Percentiles rank a stretch among this genome's conserved stretches.
Conservation (phyloP, 2,888 invertebrate genomes). For the Cosmia pyralina region DNA sequence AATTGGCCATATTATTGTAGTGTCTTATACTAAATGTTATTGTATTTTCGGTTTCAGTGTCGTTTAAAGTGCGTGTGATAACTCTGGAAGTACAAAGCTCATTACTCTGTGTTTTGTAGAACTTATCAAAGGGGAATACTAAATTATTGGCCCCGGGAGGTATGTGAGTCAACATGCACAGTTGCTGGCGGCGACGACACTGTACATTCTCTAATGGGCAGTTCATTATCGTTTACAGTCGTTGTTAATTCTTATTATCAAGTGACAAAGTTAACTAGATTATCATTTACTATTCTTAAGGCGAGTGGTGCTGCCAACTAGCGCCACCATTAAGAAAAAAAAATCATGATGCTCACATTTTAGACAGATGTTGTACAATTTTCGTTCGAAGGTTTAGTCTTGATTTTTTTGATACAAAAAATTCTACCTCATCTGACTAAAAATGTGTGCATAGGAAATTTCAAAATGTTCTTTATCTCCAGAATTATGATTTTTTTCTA, state of each 20-base stretch:
- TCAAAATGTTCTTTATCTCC: too few species aligned
- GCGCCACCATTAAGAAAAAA: too few species aligned
- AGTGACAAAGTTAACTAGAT: slow-evolving; percentile 43
- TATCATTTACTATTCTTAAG: slow-evolving; percentile 8
- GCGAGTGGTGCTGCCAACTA: too few species aligned
- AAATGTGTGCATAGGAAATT: too few species aligned
- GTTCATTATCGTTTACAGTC: slow-evolving; percentile 42
- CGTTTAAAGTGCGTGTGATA: slow-evolving; percentile 32
- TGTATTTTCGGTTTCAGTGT: slow-evolving; percentile 20
- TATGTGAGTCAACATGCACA: slow-evolving; percentile 40
- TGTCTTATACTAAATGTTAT: slow-evolving; percentile 32
- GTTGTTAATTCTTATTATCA: slow-evolving; percentile 41
- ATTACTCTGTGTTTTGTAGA: slow-evolving; percentile 22
- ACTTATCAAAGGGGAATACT: slow-evolving; percentile 78
- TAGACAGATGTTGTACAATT: too few species aligned
- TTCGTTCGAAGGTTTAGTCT: too few species aligned
- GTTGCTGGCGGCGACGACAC: slow-evolving; percentile 27
- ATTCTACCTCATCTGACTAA: too few species aligned
- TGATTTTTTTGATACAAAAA: too few species aligned
- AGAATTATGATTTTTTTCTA: too few species aligned
- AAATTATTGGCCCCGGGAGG: slow-evolving; percentile 80
- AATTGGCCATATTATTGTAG: slow-evolving; percentile 30
- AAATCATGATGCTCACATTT: too few species aligned
- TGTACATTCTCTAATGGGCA: slow-evolving; percentile 30
- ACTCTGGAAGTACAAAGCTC: slow-evolving; percentile 25